Base-by-base conservation (phyloP, 1,140 invertebrate genomes). In the Magallana ariakensis region DNA sequence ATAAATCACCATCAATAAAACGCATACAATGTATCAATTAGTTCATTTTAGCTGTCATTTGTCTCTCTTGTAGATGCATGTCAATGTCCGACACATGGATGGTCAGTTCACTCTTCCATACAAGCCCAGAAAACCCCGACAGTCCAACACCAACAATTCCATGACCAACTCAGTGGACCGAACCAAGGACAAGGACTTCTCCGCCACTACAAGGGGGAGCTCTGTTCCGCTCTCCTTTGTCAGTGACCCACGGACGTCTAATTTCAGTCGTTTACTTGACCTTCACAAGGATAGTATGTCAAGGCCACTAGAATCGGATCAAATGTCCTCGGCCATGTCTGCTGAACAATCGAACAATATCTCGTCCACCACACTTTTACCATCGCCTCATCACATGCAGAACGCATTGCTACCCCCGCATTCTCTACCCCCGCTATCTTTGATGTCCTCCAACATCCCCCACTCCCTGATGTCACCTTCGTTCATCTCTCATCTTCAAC, bases 271-370 rank as follows among this genome's bases (percentile, higher is more conserved):
- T 33, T 75, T 75, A 33, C 11, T 75, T 75, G 66, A 75, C 66
- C 66, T 75, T 22, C 66, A 75, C 66, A 75, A 75, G 15, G 66
- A 75, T 13, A 75, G 22, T 46, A 9, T 75, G 66, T 26, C 66
- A 8, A 75, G 66, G 22, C 66, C 66, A 75, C 19, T 75, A 13
- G 66, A 75, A 26, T 75, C 66, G 33, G 33, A 75, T 75, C 66
- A 75, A 26, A 9, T 75, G 11, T 75, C 66, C 10, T 26, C 22
- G 13, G 33, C 22, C 22, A 75, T 75, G 66, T 19, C 66, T 33
- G 19, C 66, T 75, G 66, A 75, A 22, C 66, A 75, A 75, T 75
- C 66, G 22, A 75, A 26, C 22, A 75, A 75, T 75, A 75, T 75
- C 11, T 75, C 66, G 10, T 75, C 66, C 66, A 75, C 66, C 33